Percentiles rank a stretch among this genome's conserved stretches.
These are phyloP conservation scores for Collichthys lucidus DNA, from an alignment of 2,113 vertebrate genomes.

Conservation along the genomic window DNA sequence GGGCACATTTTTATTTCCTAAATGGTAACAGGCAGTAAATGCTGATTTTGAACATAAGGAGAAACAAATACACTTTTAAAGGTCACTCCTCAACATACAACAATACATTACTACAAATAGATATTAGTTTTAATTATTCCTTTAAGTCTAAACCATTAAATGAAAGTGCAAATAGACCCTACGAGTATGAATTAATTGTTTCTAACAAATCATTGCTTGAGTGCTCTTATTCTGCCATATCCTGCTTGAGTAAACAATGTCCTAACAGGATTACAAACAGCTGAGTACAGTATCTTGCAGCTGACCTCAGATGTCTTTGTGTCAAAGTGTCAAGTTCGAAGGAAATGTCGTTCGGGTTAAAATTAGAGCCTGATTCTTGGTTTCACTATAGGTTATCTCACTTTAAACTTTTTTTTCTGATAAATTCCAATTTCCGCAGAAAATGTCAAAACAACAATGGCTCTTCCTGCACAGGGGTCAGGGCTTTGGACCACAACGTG, in stretches of 20 bases:
- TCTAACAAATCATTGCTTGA: not conserved
- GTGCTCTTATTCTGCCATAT: not conserved
- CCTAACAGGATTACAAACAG: not conserved
- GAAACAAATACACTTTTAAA: not conserved
- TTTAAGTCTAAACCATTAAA: not conserved
- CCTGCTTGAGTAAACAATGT: not conserved
- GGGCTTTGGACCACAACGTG: conserved; percentile 19
- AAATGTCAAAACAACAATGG: conserved; percentile 83
- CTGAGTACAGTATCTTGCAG: no score
- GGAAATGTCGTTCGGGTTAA: conserved; percentile 48
- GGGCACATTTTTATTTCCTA: conserved; percentile 11
- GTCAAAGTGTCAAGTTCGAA: conserved; percentile 25
- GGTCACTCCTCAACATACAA: not conserved
- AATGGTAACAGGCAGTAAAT: conserved; percentile 13
- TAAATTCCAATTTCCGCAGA: conserved; percentile 68
- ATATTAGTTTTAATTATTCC: not conserved
- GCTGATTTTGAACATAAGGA: not conserved
- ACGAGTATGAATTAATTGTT: not conserved
- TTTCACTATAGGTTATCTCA: conserved; percentile 63
- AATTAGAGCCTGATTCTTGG: conserved; percentile 56
- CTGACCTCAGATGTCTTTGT: no score
- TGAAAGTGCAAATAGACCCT: not conserved
- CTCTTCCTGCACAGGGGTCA: conserved; percentile 71
- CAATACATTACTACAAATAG: not conserved
- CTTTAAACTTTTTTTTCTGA: conserved; percentile 61